These are phyloP conservation scores for Alca torda DNA, from an alignment of 2,797 vertebrate genomes.

Conservation along the genomic window DNA sequence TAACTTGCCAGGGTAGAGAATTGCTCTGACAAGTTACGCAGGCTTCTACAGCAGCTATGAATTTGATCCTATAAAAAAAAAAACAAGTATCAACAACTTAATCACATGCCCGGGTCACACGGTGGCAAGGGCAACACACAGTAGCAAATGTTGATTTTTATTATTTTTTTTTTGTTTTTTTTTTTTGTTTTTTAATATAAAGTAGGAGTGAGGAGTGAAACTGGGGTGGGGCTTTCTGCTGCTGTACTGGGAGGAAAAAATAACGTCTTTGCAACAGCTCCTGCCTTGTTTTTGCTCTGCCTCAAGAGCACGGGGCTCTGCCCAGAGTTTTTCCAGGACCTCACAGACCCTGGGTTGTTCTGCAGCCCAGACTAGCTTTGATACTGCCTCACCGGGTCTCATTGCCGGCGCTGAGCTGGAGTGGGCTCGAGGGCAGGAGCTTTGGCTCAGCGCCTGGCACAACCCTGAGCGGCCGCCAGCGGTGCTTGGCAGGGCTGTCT, in stretches of 20 bases:
- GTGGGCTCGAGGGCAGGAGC: background rate
- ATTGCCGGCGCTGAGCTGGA: background rate
- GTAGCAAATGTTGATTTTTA: background rate
- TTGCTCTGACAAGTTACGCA: conserved; percentile 50
- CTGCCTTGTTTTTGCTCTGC: background rate
- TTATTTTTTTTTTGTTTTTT: background rate
- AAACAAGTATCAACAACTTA: conserved; percentile 29
- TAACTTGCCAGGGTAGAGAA: conserved; percentile 22
- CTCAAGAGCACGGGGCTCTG: background rate
- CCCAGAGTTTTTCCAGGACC: background rate
- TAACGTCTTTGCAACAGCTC: background rate
- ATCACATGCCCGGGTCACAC: conserved; percentile 61
- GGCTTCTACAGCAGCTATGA: conserved; percentile 32
- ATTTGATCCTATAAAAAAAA: conserved; percentile 59
- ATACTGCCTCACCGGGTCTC: background rate
- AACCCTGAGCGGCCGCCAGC: background rate
- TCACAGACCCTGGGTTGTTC: background rate
- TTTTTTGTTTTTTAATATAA: background rate
- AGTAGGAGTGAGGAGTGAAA: conserved; percentile 16
- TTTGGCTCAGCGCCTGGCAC: background rate
- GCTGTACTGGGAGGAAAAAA: background rate
- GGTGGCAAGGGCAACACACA: background rate
- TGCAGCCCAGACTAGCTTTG: background rate
- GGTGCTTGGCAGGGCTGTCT: background rate
- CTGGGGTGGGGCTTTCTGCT: background rate